These are phyloP conservation scores for Loriculus beryllinus DNA, from an alignment of 2,797 vertebrate species.

Conservation along the genomic window DNA sequence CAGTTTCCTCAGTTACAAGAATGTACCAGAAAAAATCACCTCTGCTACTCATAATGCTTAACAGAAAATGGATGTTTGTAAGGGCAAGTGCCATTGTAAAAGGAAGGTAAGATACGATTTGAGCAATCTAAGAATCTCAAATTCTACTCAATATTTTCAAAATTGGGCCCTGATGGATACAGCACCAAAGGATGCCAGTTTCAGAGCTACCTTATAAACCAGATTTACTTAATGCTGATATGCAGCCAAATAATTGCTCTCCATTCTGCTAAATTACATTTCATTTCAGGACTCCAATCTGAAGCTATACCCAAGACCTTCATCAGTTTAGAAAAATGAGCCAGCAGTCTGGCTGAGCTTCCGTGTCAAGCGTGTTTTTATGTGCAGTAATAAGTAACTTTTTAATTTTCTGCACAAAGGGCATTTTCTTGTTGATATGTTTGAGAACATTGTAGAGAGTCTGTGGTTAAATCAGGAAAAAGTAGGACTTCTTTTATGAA, in stretches of 20 bases:
- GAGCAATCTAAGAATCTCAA: not conserved
- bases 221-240: not conserved
- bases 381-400: not conserved
- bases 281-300: not conserved
- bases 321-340: not conserved
- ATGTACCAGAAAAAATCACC: not conserved
- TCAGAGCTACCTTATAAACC: not conserved
- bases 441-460: not conserved
- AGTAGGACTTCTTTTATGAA: not conserved
- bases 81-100: not conserved
- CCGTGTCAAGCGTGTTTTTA: not conserved
- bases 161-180: not conserved
- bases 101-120: not conserved
- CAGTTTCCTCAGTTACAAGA: not conserved
- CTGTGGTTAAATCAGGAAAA: slow-evolving; percentile 2
- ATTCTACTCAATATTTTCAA: not conserved
- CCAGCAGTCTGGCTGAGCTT: not conserved
- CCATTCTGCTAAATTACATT: not conserved
- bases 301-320: not conserved
- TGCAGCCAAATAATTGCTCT: not conserved
- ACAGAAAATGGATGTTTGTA: not conserved
- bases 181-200: not conserved
- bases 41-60: not conserved
- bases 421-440: not conserved
- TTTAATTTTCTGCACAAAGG: not conserved